These are phyloP conservation scores for Sebastes minor DNA, from an alignment of 2,797 vertebrate genomes.

Conservation along the genomic window DNA sequence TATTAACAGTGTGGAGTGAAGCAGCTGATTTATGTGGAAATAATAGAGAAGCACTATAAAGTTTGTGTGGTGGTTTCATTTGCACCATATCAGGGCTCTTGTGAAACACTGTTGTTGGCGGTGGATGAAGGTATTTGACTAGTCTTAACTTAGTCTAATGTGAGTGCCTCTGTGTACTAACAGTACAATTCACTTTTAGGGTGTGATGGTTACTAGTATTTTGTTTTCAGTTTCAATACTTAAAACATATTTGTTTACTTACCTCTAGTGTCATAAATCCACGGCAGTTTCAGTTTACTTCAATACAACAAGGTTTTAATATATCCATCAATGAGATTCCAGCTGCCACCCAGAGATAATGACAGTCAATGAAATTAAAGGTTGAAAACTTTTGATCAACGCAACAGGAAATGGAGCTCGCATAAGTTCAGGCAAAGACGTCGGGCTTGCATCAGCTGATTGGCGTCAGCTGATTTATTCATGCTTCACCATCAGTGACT, in stretches of 20 bases:
- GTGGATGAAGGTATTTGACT: neutral
- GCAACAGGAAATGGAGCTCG: no score
- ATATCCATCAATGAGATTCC: rapidly evolving
- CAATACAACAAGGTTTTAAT: no score
- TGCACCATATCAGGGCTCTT: conserved; percentile 15
- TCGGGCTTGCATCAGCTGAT: neutral
- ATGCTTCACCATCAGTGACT: conserved; percentile 2
- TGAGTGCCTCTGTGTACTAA: neutral
- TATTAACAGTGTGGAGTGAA: conserved; percentile 5
- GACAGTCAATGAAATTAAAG: no score
- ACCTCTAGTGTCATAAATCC: no score
- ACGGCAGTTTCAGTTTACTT: no score
- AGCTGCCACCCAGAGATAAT: no score
- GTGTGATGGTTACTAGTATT: neutral
- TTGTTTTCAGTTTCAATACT: no score
- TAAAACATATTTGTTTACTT: no score
- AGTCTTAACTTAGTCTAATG: neutral
- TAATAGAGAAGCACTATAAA: conserved; percentile 2
- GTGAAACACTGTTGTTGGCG: conserved; percentile 26
- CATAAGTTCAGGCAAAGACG: rapidly evolving
- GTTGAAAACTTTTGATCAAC: no score
- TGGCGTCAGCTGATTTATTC: conserved; percentile 6
- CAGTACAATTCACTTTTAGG: neutral
- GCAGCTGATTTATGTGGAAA: conserved; percentile 38
- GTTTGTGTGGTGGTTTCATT: conserved; percentile 13